These are phyloP conservation scores for Drosophila neocordata DNA, from an alignment of 1,140 invertebrate genomes.

Conservation along the genomic window DNA sequence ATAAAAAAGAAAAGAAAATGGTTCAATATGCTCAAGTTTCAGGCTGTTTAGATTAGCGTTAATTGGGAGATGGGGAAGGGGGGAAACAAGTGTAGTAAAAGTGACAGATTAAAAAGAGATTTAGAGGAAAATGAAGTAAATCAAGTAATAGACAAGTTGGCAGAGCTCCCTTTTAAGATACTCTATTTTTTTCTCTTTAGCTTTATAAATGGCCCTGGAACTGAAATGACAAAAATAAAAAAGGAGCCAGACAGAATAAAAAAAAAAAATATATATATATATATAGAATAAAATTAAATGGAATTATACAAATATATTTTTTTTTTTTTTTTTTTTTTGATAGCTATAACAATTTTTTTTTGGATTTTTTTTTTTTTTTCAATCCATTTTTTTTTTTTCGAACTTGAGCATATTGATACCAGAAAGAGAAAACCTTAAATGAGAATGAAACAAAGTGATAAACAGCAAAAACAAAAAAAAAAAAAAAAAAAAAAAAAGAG, in stretches of 20 bases:
- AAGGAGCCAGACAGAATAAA: conserved; percentile 43
- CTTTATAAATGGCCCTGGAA: conserved; percentile 1
- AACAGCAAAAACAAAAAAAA: conserved; percentile 37
- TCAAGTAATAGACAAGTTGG: conserved; percentile 1
- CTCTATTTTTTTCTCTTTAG: neutral
- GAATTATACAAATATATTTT: conserved; percentile 25
- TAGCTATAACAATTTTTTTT: conserved; percentile 48
- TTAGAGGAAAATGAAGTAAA: neutral
- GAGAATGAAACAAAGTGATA: conserved; percentile 43
- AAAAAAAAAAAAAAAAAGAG: conserved; percentile 4
- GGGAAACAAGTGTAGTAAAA: no score
- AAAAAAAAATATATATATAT: no score
- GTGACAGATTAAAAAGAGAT: neutral
- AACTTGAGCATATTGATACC: conserved; percentile 47
- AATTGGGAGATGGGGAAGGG: conserved; percentile 19
- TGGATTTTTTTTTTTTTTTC: conserved; percentile 42
- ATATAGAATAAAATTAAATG: neutral
- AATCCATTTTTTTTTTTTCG: conserved; percentile 22
- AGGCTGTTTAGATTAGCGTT: conserved; percentile 37
- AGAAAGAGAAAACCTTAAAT: conserved; percentile 34
- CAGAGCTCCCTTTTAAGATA: neutral
- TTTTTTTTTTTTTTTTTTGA: conserved; percentile 49
- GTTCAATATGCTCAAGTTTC: conserved; percentile 42
- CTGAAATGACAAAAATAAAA: conserved; percentile 13
- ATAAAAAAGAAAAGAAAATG: neutral